A percentile compares a stretch with the other conserved stretches of the same genome.
Evolutionary conservation across 2,888 invertebrate species (phyloP).

Genomic region (Drosophila neoperkinsi): DNA sequence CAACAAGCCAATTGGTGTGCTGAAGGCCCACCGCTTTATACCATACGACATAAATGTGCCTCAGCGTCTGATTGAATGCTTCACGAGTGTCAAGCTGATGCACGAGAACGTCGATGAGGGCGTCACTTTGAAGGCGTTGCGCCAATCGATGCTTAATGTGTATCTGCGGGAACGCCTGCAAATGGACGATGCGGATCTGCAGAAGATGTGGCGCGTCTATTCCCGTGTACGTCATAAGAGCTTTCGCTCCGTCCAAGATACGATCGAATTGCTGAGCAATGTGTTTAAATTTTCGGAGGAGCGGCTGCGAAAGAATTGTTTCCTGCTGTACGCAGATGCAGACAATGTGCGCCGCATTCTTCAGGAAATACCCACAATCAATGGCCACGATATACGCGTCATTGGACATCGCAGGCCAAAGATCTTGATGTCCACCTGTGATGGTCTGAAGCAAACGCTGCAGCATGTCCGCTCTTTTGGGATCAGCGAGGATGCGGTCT

Average conservation of each 20-base stretch:
- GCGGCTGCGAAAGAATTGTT: constrained; percentile 87
- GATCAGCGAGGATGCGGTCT: constrained; percentile 87
- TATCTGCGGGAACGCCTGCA: constrained; percentile 85
- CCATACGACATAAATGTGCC: constrained; percentile 83
- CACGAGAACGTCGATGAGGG: constrained; percentile 58
- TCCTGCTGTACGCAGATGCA: constrained; percentile 87
- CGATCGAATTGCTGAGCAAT: constrained; percentile 86
- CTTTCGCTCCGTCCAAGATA: constrained; percentile 86
- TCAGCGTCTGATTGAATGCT: constrained; percentile 78
- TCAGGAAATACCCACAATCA: constrained; percentile 86
- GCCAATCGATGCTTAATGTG: constrained; percentile 76
- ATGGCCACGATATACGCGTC: constrained; percentile 87
- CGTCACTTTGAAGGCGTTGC: constrained; percentile 76
- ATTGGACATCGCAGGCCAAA: constrained; percentile 87
- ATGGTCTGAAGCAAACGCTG: constrained; percentile 86
- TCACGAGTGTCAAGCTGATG: constrained; percentile 64
- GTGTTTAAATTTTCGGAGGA: constrained; percentile 87
- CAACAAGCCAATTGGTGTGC: constrained; percentile 80
- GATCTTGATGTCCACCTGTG: constrained; percentile 87
- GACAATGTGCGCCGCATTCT: constrained; percentile 87
- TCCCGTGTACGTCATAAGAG: constrained; percentile 85
- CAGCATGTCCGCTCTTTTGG: constrained; percentile 87
- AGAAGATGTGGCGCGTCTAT: constrained; percentile 83
- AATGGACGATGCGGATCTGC: constrained; percentile 81
- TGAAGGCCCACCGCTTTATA: constrained; percentile 85